Base-by-base conservation (phyloP, 2,888 invertebrate genomes). In the Polymixis flavicincta region DNA sequence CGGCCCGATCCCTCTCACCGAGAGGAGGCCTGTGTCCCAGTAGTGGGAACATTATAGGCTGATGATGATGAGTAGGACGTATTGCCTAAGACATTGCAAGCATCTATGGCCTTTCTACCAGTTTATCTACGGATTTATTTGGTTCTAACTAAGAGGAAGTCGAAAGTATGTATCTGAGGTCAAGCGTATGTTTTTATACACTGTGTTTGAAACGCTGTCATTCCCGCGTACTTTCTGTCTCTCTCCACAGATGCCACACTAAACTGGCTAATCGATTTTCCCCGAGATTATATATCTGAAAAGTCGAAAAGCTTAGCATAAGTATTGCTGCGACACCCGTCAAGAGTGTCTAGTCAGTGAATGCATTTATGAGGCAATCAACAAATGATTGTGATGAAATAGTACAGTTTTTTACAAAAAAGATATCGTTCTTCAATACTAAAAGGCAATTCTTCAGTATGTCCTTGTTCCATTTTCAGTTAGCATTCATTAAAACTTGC, bases 261-360 rank as follows among this genome's bases (percentile, higher is more conserved):
- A 57, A 59, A 68, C 22, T 71, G 54, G 32, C 68, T 61, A 71
- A 69, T 72, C 64, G 25, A 63, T 74, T 78, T 78, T 71, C 63
- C 82, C 45, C 25, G 11, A 73, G 42, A 78, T 76, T 54, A 77
- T 52, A n/a, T n/a, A 42, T 37, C 55, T 71, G 66, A 81, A 78
- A 74, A 82, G 60, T 74, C 76, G 69, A 82, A 76, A 78, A 76
- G 68, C 61, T 86, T 74, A 77, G 19, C 28, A 9, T 64, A 68
- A 64, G 67, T 63, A 57, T 66, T 63, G 65, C 71, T 72, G 25
- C 37, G 42, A n/a, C 42, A 60, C 61, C 25, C 59, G 66, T 65
- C 57, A 65, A 66, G 71, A 82, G 84, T n/a, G n/a, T n/a, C n/a
- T n/a, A n/a, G n/a, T n/a, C n/a, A n/a, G n/a, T n/a, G n/a, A n/a